These are phyloP conservation scores for Chironomus striatipennis DNA, from an alignment of 1,140 invertebrate species.

Conservation along the genomic window DNA sequence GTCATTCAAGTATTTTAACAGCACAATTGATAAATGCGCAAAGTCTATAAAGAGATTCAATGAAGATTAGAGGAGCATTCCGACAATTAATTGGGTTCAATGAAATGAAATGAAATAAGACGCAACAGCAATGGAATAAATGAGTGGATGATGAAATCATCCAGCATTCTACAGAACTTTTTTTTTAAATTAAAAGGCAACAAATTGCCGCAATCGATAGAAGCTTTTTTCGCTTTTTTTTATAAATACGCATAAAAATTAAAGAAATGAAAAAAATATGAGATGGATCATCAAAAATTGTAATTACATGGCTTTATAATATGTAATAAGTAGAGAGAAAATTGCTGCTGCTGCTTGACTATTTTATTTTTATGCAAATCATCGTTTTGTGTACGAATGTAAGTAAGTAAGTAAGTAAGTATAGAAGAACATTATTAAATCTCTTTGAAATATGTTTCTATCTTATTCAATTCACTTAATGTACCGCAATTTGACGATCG, in stretches of 20 bases:
- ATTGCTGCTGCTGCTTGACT: conserved; percentile 16
- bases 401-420: no score
- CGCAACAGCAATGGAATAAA: conserved; percentile 1
- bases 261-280: not conserved
- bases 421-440: not conserved
- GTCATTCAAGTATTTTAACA: not conserved
- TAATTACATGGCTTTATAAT: not conserved
- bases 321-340: not conserved
- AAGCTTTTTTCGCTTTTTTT: not conserved
- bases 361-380: conserved; percentile 20
- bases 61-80: conserved; percentile 16
- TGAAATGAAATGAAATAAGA: not conserved
- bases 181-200: conserved; percentile 19
- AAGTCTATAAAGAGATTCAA: not conserved
- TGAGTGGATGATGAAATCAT: not conserved
- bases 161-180: not conserved
- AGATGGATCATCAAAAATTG: conserved; percentile 19
- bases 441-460: not conserved
- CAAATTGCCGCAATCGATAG: conserved; percentile 11
- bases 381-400: not conserved
- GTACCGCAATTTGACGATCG: not conserved
- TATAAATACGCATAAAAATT: not conserved
- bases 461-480: not conserved
- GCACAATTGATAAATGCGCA: conserved; percentile 1
- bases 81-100: conserved; percentile 20